Evolutionary conservation across 2,797 vertebrate species (phyloP).

Genomic region (Channallabes apus): DNA sequence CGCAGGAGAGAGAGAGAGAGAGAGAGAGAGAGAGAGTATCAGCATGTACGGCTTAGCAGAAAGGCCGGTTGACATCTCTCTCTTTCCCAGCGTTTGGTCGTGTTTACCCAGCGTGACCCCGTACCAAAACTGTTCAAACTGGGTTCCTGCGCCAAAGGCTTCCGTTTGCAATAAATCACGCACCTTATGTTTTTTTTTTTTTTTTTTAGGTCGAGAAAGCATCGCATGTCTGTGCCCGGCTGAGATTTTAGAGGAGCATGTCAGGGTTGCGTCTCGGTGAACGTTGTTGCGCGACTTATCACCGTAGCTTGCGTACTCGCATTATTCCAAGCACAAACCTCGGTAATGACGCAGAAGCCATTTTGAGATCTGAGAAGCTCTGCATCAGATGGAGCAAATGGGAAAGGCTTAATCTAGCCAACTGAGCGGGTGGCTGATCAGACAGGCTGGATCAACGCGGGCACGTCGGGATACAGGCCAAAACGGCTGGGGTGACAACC

Average conservation of each 20-base stretch:
- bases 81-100: constrained; percentile 16
- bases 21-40: no score
- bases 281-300: constrained; percentile 1
- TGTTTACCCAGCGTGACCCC: constrained; percentile 55
- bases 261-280: constrained; percentile 3
- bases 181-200: constrained; percentile 40
- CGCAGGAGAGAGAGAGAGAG: not conserved
- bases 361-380: constrained; percentile 56
- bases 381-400: constrained; percentile 55
- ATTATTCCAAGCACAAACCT: constrained; percentile 47
- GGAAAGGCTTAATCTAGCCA: constrained; percentile 56
- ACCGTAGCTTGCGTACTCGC: constrained; percentile 12
- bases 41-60: not conserved
- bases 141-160: constrained; percentile 51
- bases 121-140: constrained; percentile 42
- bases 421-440: constrained; percentile 56
- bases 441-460: constrained; percentile 49
- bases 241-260: constrained; percentile 7
- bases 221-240: constrained; percentile 6
- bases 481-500: constrained; percentile 29
- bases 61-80: not conserved
- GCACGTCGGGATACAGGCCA: constrained; percentile 54
- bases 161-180: constrained; percentile 52
- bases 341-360: constrained; percentile 55
- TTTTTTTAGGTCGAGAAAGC: constrained; percentile 27